phyloP scores from a whole-genome alignment of 2,113 vertebrate species.

The Neogobius melanostomus region DNA sequence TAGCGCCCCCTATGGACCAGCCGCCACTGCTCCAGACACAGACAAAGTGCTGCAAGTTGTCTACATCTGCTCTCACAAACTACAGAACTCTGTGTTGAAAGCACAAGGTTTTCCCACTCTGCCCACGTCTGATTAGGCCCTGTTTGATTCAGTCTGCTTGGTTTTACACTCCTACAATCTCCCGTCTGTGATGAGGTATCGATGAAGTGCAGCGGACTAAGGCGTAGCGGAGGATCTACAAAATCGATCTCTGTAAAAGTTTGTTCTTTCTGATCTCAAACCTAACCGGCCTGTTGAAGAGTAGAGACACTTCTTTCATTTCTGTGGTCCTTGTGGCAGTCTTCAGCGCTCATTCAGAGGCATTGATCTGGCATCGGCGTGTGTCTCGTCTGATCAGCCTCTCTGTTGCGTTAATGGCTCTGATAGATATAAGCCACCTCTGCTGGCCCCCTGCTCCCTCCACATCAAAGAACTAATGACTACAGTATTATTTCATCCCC shows the following conservation, averaged over 20 bases:
- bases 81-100: no score
- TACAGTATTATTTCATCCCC: not conserved
- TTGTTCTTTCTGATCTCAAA: not conserved
- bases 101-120: not conserved
- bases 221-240: not conserved
- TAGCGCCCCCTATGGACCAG: no score
- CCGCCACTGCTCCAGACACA: no score
- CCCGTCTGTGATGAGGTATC: not conserved
- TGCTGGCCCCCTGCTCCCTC: not conserved
- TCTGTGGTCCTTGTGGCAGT: not conserved
- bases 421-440: not conserved
- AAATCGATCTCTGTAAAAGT: not conserved
- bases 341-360: not conserved
- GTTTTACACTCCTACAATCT: not conserved
- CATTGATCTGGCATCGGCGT: not conserved
- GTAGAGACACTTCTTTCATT: not conserved
- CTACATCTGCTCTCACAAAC: no score
- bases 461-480: not conserved
- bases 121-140: not conserved
- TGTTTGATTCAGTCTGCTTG: not conserved
- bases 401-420: not conserved
- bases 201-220: not conserved
- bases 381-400: not conserved
- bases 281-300: not conserved
- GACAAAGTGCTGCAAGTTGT: no score